Percentiles rank a stretch among this genome's conserved stretches.
Evolutionary conservation across 2,888 invertebrate species (phyloP).

Genomic region (Neoscelio sp.): DNA sequence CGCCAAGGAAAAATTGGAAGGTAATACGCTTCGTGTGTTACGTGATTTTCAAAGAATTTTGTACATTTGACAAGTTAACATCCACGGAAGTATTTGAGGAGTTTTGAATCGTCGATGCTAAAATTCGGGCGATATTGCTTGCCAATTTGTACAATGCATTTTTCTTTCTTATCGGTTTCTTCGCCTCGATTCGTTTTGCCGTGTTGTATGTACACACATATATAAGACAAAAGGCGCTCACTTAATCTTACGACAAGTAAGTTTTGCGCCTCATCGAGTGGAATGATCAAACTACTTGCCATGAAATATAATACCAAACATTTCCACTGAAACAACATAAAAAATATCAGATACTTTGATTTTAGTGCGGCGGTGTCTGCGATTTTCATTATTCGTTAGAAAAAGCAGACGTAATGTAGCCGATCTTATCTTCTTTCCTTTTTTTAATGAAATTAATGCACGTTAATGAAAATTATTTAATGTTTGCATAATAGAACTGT

Average conservation of each 20-base stretch:
- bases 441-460: conserved; percentile 6
- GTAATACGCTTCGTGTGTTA: background rate
- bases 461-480: background rate
- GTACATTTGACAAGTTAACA: conserved; percentile 12
- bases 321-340: conserved; percentile 39
- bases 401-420: background rate
- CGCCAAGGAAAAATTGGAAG: no score
- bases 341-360: conserved; percentile 38
- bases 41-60: conserved; percentile 1
- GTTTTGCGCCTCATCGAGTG: conserved; percentile 74
- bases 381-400: conserved; percentile 32
- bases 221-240: conserved; percentile 60
- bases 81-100: conserved; percentile 6
- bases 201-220: conserved; percentile 36
- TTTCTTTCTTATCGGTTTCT: conserved; percentile 72
- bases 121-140: conserved; percentile 71
- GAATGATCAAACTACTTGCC: conserved; percentile 72
- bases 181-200: conserved; percentile 58
- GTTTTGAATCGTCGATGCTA: conserved; percentile 59
- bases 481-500: conserved; percentile 19
- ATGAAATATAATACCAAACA: conserved; percentile 65
- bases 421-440: no score
- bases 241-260: conserved; percentile 71
- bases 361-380: conserved; percentile 14
- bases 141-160: conserved; percentile 74